A percentile compares a stretch with the other conserved stretches of the same genome.
Evolutionary conservation across 2,797 vertebrate genomes (phyloP).

Genomic region (Argentina silus): DNA sequence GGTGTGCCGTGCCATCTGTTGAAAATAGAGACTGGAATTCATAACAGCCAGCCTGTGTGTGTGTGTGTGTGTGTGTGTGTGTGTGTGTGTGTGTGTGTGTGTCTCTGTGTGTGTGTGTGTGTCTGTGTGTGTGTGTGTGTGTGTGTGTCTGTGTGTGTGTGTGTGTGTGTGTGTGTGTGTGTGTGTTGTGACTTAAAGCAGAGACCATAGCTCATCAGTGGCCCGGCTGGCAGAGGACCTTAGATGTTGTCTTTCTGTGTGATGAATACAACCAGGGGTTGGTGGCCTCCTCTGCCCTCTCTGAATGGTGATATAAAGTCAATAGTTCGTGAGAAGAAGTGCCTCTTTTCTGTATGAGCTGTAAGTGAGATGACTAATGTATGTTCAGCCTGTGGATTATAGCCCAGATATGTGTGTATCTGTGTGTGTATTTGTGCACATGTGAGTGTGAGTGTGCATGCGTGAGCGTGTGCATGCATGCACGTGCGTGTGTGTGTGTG

Average conservation of each 20-base stretch:
- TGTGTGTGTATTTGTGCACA: background rate
- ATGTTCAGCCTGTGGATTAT: conserved; percentile 12
- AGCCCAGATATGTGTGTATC: background rate
- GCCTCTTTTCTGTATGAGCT: background rate
- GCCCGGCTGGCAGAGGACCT: conserved; percentile 17
- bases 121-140: conserved; percentile 46
- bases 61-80: too few species aligned
- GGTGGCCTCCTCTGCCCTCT: conserved; percentile 14
- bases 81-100: conserved; percentile 23
- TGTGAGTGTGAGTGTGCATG: too few species aligned
- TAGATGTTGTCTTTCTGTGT: conserved; percentile 18
- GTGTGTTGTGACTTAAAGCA: background rate
- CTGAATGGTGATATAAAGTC: conserved; percentile 21
- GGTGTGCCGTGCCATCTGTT: too few species aligned
- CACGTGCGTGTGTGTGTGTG: background rate
- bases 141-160: background rate
- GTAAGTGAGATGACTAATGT: conserved; percentile 17
- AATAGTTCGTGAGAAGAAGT: conserved; percentile 17
- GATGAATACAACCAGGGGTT: conserved; percentile 18
- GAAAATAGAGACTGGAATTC: too few species aligned
- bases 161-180: background rate
- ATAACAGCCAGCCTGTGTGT: conserved; percentile 1
- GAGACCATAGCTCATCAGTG: background rate
- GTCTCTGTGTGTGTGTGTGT: conserved; percentile 40
- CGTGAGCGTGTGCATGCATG: background rate